A percentile compares a stretch with the other conserved stretches of the same genome.
phyloP scores from a whole-genome alignment of 53 echinoderm and acorn worm genomes.

The Astropecten irregularis region DNA sequence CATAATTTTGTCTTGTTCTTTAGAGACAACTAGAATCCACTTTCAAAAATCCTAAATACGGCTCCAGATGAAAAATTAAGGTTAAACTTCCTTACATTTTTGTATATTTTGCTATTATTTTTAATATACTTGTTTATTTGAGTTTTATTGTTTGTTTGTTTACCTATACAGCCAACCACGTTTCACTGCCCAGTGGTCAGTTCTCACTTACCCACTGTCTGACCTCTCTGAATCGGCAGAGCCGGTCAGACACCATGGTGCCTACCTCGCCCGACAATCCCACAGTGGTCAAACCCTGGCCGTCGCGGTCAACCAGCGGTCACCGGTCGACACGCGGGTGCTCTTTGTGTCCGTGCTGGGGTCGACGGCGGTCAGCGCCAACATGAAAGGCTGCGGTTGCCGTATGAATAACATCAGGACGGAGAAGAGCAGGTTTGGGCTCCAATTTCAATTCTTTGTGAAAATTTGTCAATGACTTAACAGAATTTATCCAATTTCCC shows the following conservation, averaged over 20 bases:
- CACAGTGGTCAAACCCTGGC: constrained; percentile 76
- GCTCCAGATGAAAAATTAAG: too few species aligned
- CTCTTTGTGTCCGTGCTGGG: constrained; percentile 72
- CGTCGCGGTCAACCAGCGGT: constrained; percentile 84
- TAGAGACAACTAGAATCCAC: too few species aligned
- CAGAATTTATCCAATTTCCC: neutral
- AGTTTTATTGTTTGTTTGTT: too few species aligned
- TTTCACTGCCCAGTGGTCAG: constrained; percentile 58
- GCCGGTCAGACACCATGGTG: constrained; percentile 68
- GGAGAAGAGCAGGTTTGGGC: constrained; percentile 72
- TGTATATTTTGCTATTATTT: too few species aligned
- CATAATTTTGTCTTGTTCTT: too few species aligned
- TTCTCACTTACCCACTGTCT: constrained; percentile 35
- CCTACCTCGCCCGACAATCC: constrained; percentile 60
- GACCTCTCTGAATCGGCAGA: constrained; percentile 22
- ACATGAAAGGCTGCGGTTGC: constrained; percentile 87
- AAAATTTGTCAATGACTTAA: neutral
- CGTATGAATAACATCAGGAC: constrained; percentile 57
- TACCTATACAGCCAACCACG: constrained; percentile 53
- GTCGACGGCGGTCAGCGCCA: constrained; percentile 68
- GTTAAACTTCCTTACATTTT: too few species aligned
- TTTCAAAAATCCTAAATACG: too few species aligned
- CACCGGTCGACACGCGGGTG: constrained; percentile 67
- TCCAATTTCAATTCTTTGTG: neutral
- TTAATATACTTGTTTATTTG: too few species aligned